These are phyloP conservation scores for Cheilosia vernalis DNA, from an alignment of 2,888 invertebrate species.

Conservation along the genomic window DNA sequence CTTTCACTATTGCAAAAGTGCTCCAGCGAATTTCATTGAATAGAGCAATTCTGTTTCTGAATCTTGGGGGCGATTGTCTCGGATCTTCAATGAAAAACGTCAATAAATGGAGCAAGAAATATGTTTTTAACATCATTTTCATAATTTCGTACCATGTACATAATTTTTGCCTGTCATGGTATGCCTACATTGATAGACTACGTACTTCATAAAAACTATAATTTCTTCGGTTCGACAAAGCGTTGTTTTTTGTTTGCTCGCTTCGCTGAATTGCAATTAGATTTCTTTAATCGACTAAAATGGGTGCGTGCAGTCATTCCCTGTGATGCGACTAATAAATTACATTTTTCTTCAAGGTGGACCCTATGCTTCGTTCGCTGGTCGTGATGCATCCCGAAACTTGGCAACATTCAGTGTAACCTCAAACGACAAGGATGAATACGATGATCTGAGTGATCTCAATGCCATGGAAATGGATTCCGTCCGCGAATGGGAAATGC, in stretches of 20 bases:
- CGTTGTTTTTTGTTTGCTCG: conserved; percentile 13
- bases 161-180: too few species aligned
- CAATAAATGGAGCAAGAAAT: too few species aligned
- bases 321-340: neutral
- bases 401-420: conserved; percentile 96
- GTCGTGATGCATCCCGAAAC: conserved; percentile 97
- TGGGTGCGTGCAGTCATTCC: conserved; percentile 15
- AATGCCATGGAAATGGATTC: conserved; percentile 97
- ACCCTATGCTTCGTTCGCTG: conserved; percentile 97
- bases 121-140: too few species aligned
- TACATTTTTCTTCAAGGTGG: conserved; percentile 87
- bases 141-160: too few species aligned
- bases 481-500: conserved; percentile 98
- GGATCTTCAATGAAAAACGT: too few species aligned
- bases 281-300: conserved; percentile 10
- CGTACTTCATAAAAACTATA: neutral
- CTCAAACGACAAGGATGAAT: conserved; percentile 90
- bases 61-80: too few species aligned
- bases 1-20: too few species aligned
- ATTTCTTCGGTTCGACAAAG: conserved; percentile 1
- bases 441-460: conserved; percentile 98
- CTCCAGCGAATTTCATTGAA: too few species aligned
- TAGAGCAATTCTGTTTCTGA: too few species aligned
- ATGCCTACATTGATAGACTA: too few species aligned
- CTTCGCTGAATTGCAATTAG: conserved; percentile 51